Conservation (phyloP, 2,888 invertebrate genomes). For the Entomobrya multifasciata region DNA sequence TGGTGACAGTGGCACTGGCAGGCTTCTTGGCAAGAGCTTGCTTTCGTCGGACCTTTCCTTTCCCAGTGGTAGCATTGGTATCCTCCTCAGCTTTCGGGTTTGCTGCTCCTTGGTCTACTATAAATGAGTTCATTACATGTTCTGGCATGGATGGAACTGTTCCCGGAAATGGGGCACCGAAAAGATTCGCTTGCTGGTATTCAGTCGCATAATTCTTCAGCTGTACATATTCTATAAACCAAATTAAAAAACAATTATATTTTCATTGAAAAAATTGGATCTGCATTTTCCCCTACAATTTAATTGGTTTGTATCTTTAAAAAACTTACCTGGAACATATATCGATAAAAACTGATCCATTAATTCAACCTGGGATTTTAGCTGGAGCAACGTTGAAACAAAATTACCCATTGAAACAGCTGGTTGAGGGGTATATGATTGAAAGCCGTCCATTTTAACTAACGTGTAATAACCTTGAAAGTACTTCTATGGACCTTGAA, state of each 20-base stretch:
- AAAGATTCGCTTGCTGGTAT: neutral
- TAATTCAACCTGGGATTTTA: slow-evolving; percentile 2
- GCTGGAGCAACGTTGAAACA: neutral
- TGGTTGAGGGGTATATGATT: neutral
- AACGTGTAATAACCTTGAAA: too few relatives aligned
- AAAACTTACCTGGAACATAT: slow-evolving; percentile 17
- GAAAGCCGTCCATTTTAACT: slow-evolving; percentile 24
- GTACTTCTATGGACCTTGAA: too few relatives aligned
- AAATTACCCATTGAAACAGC: neutral
- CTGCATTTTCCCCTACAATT: too few relatives aligned
- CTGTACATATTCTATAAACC: slow-evolving; percentile 11
- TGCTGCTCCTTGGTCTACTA: neutral
- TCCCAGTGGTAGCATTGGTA: neutral
- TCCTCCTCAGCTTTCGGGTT: neutral
- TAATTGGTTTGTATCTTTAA: too few relatives aligned
- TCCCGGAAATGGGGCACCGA: too few relatives aligned
- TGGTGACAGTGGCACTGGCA: neutral
- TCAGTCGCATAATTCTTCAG: neutral
- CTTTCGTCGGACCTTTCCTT: neutral
- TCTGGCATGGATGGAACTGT: too few relatives aligned
- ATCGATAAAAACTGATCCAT: slow-evolving; percentile 13
- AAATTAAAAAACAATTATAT: neutral
- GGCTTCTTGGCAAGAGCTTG: neutral
- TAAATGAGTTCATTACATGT: neutral
- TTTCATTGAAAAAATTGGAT: neutral